Percentiles rank a stretch among this genome's conserved stretches.
phyloP scores from a whole-genome alignment of 2,113 vertebrate species.

The Eclectus roratus region DNA sequence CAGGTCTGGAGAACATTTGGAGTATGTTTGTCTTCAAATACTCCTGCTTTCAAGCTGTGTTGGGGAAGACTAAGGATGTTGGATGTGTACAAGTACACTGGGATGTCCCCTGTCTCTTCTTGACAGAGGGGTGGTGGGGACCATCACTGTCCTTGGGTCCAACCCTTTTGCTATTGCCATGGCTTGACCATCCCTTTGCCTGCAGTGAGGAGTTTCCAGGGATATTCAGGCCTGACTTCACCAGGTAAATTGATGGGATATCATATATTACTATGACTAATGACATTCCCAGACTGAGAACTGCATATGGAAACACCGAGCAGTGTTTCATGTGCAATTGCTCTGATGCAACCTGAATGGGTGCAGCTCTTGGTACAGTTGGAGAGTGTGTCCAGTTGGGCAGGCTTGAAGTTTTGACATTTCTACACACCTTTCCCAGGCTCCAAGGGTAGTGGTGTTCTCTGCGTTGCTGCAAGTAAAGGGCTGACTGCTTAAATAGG shows the following conservation, averaged over 20 bases:
- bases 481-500: neutral
- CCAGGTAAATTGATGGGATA: neutral
- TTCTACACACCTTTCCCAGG: neutral
- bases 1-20: neutral
- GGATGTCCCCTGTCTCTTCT: neutral
- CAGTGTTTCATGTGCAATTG: neutral
- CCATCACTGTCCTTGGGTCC: neutral
- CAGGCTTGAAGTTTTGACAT: neutral
- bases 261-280: neutral
- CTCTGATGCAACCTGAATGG: neutral
- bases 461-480: neutral
- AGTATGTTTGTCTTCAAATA: neutral
- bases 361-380: neutral
- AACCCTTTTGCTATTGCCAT: neutral
- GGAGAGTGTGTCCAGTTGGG: neutral
- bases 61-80: neutral
- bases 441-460: neutral
- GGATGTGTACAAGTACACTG: too few species aligned
- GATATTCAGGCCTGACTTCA: neutral
- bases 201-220: neutral
- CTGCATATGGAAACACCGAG: accelerated
- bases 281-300: neutral
- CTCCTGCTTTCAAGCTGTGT: neutral
- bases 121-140: neutral
- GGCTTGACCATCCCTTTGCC: neutral